Percentiles rank a stretch among this genome's conserved stretches.
These are phyloP conservation scores for Drosophila testacea DNA, from an alignment of 2,888 invertebrate species.

Conservation along the genomic window DNA sequence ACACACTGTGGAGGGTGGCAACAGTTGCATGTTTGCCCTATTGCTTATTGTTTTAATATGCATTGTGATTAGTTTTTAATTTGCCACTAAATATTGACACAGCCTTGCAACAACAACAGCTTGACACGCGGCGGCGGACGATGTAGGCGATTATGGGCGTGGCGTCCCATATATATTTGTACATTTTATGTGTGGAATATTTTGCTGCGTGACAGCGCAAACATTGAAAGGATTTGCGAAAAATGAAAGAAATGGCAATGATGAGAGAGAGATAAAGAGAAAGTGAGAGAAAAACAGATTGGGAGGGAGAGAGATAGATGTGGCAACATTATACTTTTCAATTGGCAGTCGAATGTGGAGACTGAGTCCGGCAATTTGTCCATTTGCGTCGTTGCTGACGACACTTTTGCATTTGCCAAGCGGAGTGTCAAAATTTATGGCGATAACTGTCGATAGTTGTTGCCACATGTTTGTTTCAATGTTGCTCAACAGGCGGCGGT, in stretches of 20 bases:
- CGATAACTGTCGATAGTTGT: slow-evolving; percentile 78
- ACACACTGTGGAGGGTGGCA: slow-evolving; percentile 20
- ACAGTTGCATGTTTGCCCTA: slow-evolving; percentile 36
- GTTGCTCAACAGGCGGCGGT: slow-evolving; percentile 66
- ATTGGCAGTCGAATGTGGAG: slow-evolving; percentile 36
- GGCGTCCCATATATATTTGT: slow-evolving; percentile 13
- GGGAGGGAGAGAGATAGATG: neutral
- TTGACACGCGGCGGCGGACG: slow-evolving; percentile 25
- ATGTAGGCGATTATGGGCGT: slow-evolving; percentile 17
- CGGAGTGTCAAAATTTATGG: slow-evolving; percentile 81
- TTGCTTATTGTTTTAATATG: slow-evolving; percentile 66
- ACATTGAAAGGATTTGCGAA: slow-evolving; percentile 84
- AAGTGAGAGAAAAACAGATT: neutral
- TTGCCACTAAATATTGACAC: slow-evolving; percentile 80
- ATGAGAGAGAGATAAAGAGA: slow-evolving; percentile 4
- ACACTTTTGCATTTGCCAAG: slow-evolving; percentile 74
- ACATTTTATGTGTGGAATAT: slow-evolving; percentile 50
- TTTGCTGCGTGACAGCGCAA: slow-evolving; percentile 84
- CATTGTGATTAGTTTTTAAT: slow-evolving; percentile 81
- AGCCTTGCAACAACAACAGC: slow-evolving; percentile 41
- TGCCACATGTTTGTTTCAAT: slow-evolving; percentile 67
- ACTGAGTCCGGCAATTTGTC: slow-evolving; percentile 67
- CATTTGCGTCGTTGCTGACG: slow-evolving; percentile 67
- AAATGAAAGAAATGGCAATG: slow-evolving; percentile 51
- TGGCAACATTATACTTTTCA: slow-evolving; percentile 48